Percentiles rank a stretch among this genome's conserved stretches.
phyloP scores from a whole-genome alignment of 2,113 vertebrate genomes.

The Cinclus mexicanus region DNA sequence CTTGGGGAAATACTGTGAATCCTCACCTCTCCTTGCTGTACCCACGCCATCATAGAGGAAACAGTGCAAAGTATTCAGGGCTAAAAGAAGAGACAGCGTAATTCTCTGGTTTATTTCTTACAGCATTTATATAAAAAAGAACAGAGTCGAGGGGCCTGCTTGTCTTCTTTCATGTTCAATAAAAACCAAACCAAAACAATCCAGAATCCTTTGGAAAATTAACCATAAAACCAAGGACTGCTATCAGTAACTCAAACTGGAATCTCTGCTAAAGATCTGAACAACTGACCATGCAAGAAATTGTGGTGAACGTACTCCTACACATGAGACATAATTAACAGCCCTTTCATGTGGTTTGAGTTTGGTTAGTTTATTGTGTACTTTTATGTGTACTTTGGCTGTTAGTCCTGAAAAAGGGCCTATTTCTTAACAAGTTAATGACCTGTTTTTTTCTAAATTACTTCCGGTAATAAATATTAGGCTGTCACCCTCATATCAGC shows the following conservation, averaged over 20 bases:
- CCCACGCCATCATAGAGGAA: neutral
- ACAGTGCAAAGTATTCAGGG: neutral
- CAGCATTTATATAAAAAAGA: neutral
- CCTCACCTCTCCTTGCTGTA: neutral
- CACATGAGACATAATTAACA: neutral
- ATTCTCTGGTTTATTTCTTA: neutral
- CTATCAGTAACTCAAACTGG: neutral
- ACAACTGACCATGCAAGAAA: neutral
- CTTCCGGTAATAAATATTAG: neutral
- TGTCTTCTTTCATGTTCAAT: neutral
- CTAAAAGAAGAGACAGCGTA: neutral
- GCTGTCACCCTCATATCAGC: neutral
- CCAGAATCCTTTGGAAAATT: neutral
- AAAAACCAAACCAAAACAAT: neutral
- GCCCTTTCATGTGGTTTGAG: neutral
- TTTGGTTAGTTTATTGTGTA: neutral
- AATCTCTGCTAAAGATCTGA: neutral
- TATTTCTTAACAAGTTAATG: neutral
- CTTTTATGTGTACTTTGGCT: neutral
- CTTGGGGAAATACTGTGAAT: neutral
- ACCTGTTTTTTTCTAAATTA: neutral
- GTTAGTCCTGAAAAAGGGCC: neutral
- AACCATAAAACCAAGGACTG: neutral
- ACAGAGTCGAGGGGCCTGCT: neutral
- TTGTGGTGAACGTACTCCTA: neutral